Evolutionary conservation across 2,888 invertebrate species (phyloP).

Genomic region (Catocala nupta): DNA sequence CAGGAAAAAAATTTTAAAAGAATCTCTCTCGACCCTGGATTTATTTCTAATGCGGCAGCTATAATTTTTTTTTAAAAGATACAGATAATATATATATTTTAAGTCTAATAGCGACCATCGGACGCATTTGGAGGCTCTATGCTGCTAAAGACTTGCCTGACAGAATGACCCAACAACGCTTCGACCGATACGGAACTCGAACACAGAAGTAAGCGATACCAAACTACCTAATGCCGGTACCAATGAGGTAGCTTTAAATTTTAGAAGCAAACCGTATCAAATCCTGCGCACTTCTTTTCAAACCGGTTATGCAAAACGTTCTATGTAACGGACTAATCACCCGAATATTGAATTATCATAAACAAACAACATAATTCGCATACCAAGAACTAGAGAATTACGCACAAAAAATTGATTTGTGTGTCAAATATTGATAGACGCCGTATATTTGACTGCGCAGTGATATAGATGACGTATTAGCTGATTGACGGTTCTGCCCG

Average conservation of each 20-base stretch:
- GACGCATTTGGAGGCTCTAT: too few species aligned
- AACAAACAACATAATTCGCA: conserved; percentile 4
- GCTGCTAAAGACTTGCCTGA: too few species aligned
- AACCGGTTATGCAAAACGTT: conserved; percentile 11
- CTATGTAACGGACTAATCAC: conserved; percentile 8
- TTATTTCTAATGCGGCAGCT: too few species aligned
- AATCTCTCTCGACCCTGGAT: too few species aligned
- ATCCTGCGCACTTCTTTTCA: neutral
- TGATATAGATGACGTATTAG: conserved; percentile 12
- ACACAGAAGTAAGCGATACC: too few species aligned
- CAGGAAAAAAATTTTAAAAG: too few species aligned
- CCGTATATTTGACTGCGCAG: conserved; percentile 12
- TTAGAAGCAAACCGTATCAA: neutral
- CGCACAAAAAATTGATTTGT: neutral
- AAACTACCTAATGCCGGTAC: too few species aligned
- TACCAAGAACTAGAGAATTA: neutral
- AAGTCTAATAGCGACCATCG: too few species aligned
- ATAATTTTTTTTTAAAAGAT: too few species aligned
- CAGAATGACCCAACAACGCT: too few species aligned
- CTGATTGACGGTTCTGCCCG: neutral
- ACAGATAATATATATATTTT: too few species aligned
- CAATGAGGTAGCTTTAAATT: neutral
- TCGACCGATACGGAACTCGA: too few species aligned
- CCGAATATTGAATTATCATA: conserved; percentile 7
- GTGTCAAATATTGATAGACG: conserved; percentile 10